A percentile compares a stretch with the other conserved stretches of the same genome.
phyloP scores from a whole-genome alignment of 2,113 vertebrate genomes.

The Sebastes schlegelii region DNA sequence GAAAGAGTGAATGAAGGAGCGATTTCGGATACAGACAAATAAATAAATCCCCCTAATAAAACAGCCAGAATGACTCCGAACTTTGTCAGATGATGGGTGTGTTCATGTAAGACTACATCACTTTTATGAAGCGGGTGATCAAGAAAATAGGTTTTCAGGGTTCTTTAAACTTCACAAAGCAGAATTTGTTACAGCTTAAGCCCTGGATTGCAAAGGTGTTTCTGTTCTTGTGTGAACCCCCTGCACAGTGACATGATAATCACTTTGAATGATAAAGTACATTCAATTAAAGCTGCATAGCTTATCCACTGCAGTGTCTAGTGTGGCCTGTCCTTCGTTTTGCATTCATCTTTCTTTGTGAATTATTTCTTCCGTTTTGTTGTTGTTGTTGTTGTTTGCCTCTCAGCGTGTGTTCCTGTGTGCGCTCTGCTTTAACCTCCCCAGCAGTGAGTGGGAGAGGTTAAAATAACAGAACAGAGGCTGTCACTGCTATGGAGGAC shows the following conservation, averaged over 20 bases:
- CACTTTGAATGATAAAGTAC: background rate
- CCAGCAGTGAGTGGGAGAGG: constrained; percentile 33
- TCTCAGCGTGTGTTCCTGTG: constrained; percentile 25
- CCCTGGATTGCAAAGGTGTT: background rate
- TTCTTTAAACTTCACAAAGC: constrained; percentile 11
- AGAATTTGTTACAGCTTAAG: background rate
- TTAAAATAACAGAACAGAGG: constrained; percentile 43
- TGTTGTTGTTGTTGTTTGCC: constrained; percentile 27
- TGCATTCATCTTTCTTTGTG: constrained; percentile 1
- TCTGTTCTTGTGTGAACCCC: constrained; percentile 6
- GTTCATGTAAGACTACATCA: background rate
- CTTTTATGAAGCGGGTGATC: constrained; percentile 4
- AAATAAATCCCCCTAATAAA: background rate
- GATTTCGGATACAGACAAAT: background rate
- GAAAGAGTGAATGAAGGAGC: background rate
- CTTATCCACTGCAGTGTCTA: background rate
- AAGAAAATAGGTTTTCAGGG: constrained; percentile 5
- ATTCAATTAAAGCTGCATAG: background rate
- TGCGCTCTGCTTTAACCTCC: constrained; percentile 28
- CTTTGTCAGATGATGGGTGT: background rate
- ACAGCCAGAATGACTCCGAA: background rate
- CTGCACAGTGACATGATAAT: background rate
- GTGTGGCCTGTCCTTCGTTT: background rate
- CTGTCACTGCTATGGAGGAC: constrained; percentile 11
- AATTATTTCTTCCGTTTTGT: constrained; percentile 2